These are phyloP conservation scores for Machaerirhynchus nigripectus DNA, from an alignment of 2,113 vertebrate species.

Conservation along the genomic window DNA sequence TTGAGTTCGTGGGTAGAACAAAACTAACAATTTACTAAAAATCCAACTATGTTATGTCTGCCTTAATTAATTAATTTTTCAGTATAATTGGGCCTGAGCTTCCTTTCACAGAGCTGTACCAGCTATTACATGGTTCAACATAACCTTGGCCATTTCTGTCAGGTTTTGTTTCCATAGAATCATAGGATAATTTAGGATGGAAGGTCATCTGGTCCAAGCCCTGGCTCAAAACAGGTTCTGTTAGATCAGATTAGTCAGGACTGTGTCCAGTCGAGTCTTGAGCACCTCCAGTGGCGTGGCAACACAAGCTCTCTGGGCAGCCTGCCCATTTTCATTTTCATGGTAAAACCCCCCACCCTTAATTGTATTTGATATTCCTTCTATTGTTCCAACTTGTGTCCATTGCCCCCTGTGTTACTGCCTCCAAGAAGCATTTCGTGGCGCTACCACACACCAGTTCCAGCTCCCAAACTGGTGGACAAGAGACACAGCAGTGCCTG, in stretches of 20 bases:
- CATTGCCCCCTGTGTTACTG: not conserved
- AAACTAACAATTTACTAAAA: slow-evolving; percentile 52
- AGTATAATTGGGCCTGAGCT: not conserved
- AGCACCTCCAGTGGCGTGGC: not conserved
- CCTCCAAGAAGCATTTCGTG: not conserved
- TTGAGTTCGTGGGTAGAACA: not conserved
- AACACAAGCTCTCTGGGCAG: not conserved
- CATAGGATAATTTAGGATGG: not conserved
- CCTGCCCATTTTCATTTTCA: not conserved
- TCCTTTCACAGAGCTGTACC: not conserved
- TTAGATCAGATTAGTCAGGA: not conserved
- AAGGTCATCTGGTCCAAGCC: not conserved
- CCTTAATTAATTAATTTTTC: slow-evolving; percentile 41
- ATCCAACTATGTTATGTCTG: not conserved
- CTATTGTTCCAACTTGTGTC: not conserved
- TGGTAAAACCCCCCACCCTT: not conserved
- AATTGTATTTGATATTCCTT: not conserved
- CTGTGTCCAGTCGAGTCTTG: not conserved
- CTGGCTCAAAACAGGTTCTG: not conserved
- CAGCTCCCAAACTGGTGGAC: not conserved
- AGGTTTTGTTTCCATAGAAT: not conserved
- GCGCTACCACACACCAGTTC: not conserved
- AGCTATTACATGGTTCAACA: not conserved
- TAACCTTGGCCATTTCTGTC: not conserved
- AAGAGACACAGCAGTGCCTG: not conserved